These are phyloP conservation scores for Halichondria panicea DNA, from an alignment of 37 sponge, comb jelly and placozoan species.

Conservation along the genomic window DNA sequence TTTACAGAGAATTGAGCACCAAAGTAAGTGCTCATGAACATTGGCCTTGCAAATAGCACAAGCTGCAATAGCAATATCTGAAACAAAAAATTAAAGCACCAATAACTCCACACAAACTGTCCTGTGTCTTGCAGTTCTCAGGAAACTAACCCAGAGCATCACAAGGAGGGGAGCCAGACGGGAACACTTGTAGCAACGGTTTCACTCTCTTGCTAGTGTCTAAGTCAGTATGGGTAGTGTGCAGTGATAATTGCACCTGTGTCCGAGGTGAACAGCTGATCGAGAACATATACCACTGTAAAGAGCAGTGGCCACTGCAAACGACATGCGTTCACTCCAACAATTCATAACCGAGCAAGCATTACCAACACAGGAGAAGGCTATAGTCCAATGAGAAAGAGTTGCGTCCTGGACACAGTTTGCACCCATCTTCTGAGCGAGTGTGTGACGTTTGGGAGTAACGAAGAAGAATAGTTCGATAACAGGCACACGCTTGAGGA, in stretches of 20 bases:
- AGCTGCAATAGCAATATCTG: conserved; percentile 12
- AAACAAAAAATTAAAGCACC: conserved; percentile 3
- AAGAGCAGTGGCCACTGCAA: too few species aligned
- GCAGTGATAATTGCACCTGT: too few species aligned
- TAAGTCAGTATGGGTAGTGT: too few species aligned
- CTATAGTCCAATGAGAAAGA: neutral
- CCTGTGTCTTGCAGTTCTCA: neutral
- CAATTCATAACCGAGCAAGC: conserved; percentile 14
- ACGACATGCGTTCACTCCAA: too few species aligned
- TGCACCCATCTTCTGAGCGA: too few species aligned
- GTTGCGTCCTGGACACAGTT: too few species aligned
- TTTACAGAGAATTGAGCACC: conserved; percentile 1
- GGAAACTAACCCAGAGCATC: conserved; percentile 1
- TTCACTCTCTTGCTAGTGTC: too few species aligned
- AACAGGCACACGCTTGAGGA: conserved; percentile 16
- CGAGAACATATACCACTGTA: too few species aligned
- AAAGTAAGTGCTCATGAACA: conserved; percentile 7
- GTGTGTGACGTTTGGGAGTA: too few species aligned
- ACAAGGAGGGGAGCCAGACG: neutral
- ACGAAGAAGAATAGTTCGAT: too few species aligned
- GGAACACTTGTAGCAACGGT: too few species aligned
- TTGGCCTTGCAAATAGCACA: neutral
- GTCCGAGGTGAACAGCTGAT: too few species aligned
- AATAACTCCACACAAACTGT: neutral
- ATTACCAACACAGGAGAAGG: conserved; percentile 21